phyloP scores from a whole-genome alignment of 2,113 vertebrate genomes.

The Columba janthina region DNA sequence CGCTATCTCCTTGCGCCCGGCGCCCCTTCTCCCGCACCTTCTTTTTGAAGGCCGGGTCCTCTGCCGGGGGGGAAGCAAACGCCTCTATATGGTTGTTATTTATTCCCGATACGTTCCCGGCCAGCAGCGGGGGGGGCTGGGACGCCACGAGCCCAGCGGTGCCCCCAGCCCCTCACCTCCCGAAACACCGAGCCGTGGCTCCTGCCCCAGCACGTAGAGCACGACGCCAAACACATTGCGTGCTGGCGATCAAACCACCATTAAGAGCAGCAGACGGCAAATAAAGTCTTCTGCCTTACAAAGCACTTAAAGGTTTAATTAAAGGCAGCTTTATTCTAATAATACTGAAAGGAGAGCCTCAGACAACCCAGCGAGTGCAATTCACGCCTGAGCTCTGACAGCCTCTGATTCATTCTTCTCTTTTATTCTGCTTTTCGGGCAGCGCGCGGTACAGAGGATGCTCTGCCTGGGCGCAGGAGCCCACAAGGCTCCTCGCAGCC shows the following conservation, averaged over 20 bases:
- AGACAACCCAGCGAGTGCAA: background rate
- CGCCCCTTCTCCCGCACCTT: background rate
- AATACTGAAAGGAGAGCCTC: background rate
- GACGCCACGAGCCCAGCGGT: too few species aligned
- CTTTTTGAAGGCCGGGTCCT: background rate
- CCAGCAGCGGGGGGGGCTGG: rapidly evolving
- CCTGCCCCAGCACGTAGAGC: rapidly evolving
- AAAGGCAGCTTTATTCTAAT: conserved; percentile 56
- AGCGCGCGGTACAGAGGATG: background rate
- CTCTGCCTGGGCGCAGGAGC: background rate
- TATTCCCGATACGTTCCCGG: rapidly evolving
- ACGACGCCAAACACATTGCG: rapidly evolving
- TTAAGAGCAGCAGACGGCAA: conserved; percentile 35
- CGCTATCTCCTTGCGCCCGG: background rate
- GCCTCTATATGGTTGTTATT: background rate
- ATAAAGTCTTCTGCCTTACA: conserved; percentile 25
- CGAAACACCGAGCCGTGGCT: background rate
- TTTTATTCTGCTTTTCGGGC: background rate
- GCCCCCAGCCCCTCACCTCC: background rate
- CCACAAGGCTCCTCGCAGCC: background rate
- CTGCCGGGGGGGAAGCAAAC: rapidly evolving
- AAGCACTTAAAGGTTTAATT: conserved; percentile 69
- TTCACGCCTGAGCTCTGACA: background rate
- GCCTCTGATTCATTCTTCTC: background rate
- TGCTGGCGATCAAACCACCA: background rate